phyloP scores from a whole-genome alignment of 2,797 vertebrate genomes.

The Serranus cabrilla region DNA sequence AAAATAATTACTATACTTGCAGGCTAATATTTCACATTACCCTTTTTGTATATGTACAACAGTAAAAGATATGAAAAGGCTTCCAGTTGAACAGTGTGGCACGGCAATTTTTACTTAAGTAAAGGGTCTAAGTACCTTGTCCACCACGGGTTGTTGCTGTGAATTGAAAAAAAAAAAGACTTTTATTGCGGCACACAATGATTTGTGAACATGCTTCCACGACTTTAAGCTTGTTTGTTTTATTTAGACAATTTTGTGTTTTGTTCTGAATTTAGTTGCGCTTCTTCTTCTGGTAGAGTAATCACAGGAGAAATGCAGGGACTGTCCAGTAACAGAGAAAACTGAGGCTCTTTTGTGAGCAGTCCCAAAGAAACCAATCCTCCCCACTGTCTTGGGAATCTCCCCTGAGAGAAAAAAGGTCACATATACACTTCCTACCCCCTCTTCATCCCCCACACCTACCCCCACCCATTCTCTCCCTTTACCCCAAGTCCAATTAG shows the following conservation, averaged over 20 bases:
- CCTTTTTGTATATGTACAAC: neutral
- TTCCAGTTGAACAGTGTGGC: neutral
- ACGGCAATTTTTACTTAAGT: neutral
- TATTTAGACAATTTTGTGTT: neutral
- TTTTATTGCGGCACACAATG: neutral
- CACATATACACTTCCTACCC: constrained; percentile 67
- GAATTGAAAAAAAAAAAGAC: neutral
- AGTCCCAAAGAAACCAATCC: constrained; percentile 68
- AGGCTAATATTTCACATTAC: too few relatives aligned
- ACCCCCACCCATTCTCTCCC: constrained; percentile 68
- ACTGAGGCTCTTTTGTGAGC: constrained; percentile 67
- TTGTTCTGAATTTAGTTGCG: neutral
- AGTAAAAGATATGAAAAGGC: neutral
- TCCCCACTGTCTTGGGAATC: constrained; percentile 80
- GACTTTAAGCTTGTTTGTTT: constrained; percentile 5
- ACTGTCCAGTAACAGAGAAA: constrained; percentile 45
- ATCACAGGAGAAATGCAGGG: constrained; percentile 26
- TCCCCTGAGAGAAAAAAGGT: constrained; percentile 62
- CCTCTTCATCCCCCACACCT: constrained; percentile 45
- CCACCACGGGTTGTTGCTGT: neutral
- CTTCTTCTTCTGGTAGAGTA: constrained; percentile 11
- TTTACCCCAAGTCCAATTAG: constrained; percentile 84
- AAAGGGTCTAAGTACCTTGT: neutral
- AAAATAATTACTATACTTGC: too few relatives aligned
- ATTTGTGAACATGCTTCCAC: neutral